These are phyloP conservation scores for Dasysyrphus albostriatus DNA, from an alignment of 2,888 invertebrate species.

Conservation along the genomic window DNA sequence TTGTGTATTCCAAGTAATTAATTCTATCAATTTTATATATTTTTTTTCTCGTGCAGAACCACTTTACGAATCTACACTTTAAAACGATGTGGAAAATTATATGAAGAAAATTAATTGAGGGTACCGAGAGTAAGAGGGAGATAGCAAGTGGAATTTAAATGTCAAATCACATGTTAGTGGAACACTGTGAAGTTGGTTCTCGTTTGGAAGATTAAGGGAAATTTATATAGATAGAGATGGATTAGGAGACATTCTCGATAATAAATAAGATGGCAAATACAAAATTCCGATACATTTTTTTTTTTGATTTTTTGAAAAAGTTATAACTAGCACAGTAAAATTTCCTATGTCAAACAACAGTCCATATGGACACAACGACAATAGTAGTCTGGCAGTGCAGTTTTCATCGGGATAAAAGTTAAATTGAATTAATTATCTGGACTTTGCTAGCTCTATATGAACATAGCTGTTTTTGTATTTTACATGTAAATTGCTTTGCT, in stretches of 20 bases:
- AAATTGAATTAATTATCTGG: too few relatives aligned
- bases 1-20: slow-evolving; percentile 21
- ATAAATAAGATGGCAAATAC: too few relatives aligned
- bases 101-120: slow-evolving; percentile 44
- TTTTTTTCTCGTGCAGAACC: slow-evolving; percentile 48
- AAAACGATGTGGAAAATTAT: slow-evolving; percentile 56
- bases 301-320: too few relatives aligned
- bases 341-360: too few relatives aligned
- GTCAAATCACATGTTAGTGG: slow-evolving; percentile 68
- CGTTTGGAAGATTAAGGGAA: slow-evolving; percentile 12
- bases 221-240: slow-evolving; percentile 19
- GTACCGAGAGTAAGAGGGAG: slow-evolving; percentile 38
- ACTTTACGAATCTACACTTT: slow-evolving; percentile 52
- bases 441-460: too few relatives aligned
- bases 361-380: too few relatives aligned
- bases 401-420: too few relatives aligned
- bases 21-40: slow-evolving; percentile 35
- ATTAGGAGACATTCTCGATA: slow-evolving; percentile 18
- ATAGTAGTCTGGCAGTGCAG: too few relatives aligned
- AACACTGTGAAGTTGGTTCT: slow-evolving; percentile 61
- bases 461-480: too few relatives aligned
- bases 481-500: too few relatives aligned
- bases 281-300: too few relatives aligned
- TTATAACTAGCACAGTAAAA: too few relatives aligned
- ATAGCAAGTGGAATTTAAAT: slow-evolving; percentile 33